phyloP scores from a whole-genome alignment of 64 coral and sea anemone genomes.

The Stichodactyla mertensii region DNA sequence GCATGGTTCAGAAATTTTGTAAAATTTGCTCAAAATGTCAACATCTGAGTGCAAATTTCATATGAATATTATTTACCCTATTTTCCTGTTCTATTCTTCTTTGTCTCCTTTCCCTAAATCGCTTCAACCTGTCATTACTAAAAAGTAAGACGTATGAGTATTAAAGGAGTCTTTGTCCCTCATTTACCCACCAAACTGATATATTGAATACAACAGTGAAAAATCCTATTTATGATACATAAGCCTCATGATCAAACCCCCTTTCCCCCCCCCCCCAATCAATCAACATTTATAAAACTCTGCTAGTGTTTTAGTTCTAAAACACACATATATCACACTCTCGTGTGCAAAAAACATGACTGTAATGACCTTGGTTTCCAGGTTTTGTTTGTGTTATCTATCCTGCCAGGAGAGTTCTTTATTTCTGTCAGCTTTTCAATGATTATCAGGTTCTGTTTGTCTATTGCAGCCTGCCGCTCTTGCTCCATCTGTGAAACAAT shows the following conservation, averaged over 20 bases:
- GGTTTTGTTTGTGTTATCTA: slow-evolving; percentile 32
- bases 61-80: not conserved
- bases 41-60: not conserved
- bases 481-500: slow-evolving; percentile 42
- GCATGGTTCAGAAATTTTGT: not conserved
- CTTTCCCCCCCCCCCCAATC: too few species aligned
- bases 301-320: too few species aligned
- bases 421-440: slow-evolving; percentile 46
- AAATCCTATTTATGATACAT: too few species aligned
- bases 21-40: not conserved
- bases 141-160: not conserved
- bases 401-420: slow-evolving; percentile 37
- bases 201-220: too few species aligned
- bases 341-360: not conserved
- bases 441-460: slow-evolving; percentile 48
- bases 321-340: too few species aligned
- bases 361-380: slow-evolving; percentile 53
- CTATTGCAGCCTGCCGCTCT: slow-evolving; percentile 52
- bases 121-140: slow-evolving; percentile 48
- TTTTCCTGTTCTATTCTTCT: slow-evolving; percentile 55
- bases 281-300: too few species aligned
- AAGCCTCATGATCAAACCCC: too few species aligned
- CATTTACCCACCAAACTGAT: too few species aligned
- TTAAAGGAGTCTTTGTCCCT: too few species aligned
- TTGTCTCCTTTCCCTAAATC: slow-evolving; percentile 45